Evolutionary conservation across 1,140 invertebrate genomes (phyloP), one percentile per base, ranked within the genome.

Genomic region (Andrena cerasifolii): DNA sequence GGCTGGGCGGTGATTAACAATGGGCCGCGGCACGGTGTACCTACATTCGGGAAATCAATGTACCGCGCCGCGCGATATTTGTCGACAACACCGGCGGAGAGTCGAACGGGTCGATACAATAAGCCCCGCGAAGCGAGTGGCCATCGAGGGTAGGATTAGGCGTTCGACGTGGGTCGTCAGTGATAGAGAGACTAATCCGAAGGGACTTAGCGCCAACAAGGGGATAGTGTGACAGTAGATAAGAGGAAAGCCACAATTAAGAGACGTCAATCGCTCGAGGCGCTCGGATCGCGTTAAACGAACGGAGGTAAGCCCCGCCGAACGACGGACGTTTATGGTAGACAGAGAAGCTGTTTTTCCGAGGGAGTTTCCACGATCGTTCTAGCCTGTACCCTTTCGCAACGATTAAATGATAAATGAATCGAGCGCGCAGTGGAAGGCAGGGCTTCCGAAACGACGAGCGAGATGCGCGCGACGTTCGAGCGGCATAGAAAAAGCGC

Each of bases 131-230:
- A 7, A 43, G 26, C 28, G 36, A 77, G 58, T 56, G 51, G 75
- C 82, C 82, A 87, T 87, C 86, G 84, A 65, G 80, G 77, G 59
- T 87, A 90, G 90, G 90, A 91, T 91, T 92, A 91, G 84, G 71
- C 84, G 79, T 78, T 76, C 74, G 82, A 90, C 83, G 84, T 86
- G 87, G 89, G 86, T 88, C 86, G 79, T 78, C 80, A 85, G 85
- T 86, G 90, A 92, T 91, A 90, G 87, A 91, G 90, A 86, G 85
- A 89, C 87, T 92, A 92, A 92, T 91, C 91, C 89, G 31, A 45
- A n/a, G 63, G 74, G 87, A 86, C 86, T 91, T 90, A 86, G 83
- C 76, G 82, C 70, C 78, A 77, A 59, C 71, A 54, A 59, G 53
- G 82, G 84, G 85, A 84, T 85, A 88, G 88, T 86, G 91, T 91